Base-by-base conservation (phyloP, 2,888 invertebrate species). In the Mayetiola destructor region DNA sequence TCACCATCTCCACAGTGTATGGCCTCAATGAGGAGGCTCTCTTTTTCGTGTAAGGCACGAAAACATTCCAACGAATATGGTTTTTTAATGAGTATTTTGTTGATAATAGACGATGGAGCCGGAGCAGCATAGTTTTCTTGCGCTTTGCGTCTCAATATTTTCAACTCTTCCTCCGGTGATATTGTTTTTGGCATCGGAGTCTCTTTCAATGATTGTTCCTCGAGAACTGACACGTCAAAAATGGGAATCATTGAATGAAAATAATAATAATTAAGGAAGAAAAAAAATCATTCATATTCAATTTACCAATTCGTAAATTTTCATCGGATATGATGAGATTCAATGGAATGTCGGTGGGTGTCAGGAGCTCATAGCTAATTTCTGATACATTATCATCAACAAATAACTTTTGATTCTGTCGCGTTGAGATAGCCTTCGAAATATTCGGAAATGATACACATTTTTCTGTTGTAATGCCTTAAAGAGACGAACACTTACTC, bases 1-100 rank as follows among this genome's bases (percentile, higher is more conserved):
- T 88, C 85, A 23, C 89, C 90, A 70, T 87, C 84, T 6, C 84
- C 84, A 56, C 80, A 77, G 29, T 76, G 74, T 30, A 88, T 71
- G 0, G 88, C 82, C 59, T 80, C 80, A 65, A 88, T 84, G 9
- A 90, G 66, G 14, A 90, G 67, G 59, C 80, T 75, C 36, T 80
- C 79, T 71, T 90, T 90, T 62, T 81, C 81, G 66, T 77, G 73
- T 69, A 88, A 64, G 9, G 78, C 78, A 57, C 77, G 74, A 56
- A 79, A 80, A 2, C 70, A 66, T 56, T 78, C 76, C 55, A 75
- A 70, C 3, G 72, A 76, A 58, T 71, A 76, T 1, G 69, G 67
- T 9, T 80, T 72, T 0, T 80, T 79, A 1, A 78, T 67, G 1
- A 78, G 64, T 8, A 80, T 62, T 58, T 70, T 71, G 12, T 64